phyloP scores from a whole-genome alignment of 2,888 invertebrate genomes.

The Trachelus tabidus region DNA sequence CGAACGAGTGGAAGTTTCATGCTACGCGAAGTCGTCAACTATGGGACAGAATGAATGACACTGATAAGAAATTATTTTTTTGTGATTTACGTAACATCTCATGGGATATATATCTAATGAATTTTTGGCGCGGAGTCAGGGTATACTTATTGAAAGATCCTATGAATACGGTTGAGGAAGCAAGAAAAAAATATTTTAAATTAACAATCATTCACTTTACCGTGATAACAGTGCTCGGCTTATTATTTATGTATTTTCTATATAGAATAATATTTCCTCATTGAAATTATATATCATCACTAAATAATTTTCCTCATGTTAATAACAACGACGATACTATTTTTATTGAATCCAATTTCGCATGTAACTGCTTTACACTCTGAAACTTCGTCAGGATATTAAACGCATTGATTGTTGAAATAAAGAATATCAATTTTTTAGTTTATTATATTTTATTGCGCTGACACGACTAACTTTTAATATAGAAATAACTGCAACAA shows the following conservation, averaged over 20 bases:
- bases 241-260: background rate
- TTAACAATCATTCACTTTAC: background rate
- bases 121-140: constrained; percentile 36
- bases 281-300: background rate
- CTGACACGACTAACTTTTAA: background rate
- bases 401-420: background rate
- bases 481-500: background rate
- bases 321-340: background rate
- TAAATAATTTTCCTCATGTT: background rate
- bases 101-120: constrained; percentile 34
- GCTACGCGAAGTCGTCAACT: constrained; percentile 34
- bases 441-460: background rate
- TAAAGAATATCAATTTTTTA: background rate
- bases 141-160: constrained; percentile 39
- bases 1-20: constrained; percentile 34
- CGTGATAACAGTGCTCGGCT: background rate
- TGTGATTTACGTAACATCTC: constrained; percentile 44
- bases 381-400: background rate
- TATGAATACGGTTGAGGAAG: constrained; percentile 23
- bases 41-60: constrained; percentile 37
- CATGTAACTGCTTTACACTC: background rate
- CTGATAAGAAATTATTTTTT: constrained; percentile 43
- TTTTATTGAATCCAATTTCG: background rate
- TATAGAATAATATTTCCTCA: background rate
- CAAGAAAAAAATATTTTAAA: constrained; percentile 8